A percentile compares a stretch with the other conserved stretches of the same genome.
Evolutionary conservation across 2,113 vertebrate genomes (phyloP).

Genomic region (Carettochelys insculpta): DNA sequence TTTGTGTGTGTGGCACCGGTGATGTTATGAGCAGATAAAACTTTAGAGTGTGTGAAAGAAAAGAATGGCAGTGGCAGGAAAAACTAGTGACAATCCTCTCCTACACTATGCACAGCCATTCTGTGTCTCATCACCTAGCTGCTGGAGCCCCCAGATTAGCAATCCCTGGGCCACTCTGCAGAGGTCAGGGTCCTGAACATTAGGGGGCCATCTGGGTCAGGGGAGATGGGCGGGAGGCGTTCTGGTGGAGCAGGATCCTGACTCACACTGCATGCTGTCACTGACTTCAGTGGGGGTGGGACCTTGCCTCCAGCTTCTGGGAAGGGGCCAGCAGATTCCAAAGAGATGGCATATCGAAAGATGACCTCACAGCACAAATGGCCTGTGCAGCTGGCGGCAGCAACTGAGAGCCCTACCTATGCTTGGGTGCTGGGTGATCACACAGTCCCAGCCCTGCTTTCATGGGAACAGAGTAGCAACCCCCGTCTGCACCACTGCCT

Average conservation of each 20-base stretch:
- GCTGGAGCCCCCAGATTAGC: background rate
- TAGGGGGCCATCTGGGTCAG: background rate
- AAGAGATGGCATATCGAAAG: slow-evolving; percentile 45
- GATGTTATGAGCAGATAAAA: no score
- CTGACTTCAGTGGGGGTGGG: slow-evolving; percentile 18
- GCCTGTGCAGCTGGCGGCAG: slow-evolving; percentile 53
- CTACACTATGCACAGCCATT: no score
- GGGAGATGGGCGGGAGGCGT: background rate
- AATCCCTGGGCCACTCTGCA: background rate
- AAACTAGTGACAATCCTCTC: no score
- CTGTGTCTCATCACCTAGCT: background rate
- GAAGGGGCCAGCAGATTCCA: slow-evolving; percentile 62
- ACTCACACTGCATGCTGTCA: rapidly evolving
- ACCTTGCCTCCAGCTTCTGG: background rate
- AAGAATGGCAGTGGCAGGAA: no score
- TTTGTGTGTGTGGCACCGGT: no score
- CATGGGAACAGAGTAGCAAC: background rate
- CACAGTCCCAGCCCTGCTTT: background rate
- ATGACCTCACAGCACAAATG: slow-evolving; percentile 69
- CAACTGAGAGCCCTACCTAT: slow-evolving; percentile 10
- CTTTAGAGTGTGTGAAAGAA: no score
- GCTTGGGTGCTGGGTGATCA: background rate
- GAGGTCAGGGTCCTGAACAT: background rate
- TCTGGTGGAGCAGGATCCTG: background rate
- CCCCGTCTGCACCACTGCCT: background rate